Evolutionary conservation across 1,140 invertebrate species (phyloP).

Genomic region (Acyrthosiphon pisum): DNA sequence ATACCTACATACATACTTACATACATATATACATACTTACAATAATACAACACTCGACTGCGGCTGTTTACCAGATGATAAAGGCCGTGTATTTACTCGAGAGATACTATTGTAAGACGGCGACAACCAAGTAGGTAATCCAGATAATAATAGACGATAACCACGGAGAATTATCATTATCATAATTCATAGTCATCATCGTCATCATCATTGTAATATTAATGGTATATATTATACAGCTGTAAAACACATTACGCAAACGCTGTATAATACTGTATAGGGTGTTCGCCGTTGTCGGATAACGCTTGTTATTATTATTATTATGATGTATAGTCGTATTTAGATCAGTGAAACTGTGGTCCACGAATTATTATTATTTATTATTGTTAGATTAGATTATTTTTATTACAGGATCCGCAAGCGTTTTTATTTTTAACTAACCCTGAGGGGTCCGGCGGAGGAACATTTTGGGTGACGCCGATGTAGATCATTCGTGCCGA

Average conservation of each 20-base stretch:
- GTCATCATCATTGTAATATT: neutral
- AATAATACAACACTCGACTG: neutral
- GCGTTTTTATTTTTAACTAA: too few relatives aligned
- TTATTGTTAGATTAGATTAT: too few relatives aligned
- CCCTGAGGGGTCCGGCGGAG: too few relatives aligned
- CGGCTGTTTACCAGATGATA: neutral
- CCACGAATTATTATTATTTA: too few relatives aligned
- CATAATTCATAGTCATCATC: too few relatives aligned
- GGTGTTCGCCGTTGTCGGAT: neutral
- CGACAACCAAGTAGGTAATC: neutral
- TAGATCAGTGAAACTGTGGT: too few relatives aligned
- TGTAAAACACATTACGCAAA: neutral
- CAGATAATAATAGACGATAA: neutral
- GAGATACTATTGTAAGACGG: slow-evolving; percentile 1
- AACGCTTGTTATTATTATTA: neutral
- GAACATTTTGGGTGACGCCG: too few relatives aligned
- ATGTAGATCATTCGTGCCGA: neutral
- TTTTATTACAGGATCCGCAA: too few relatives aligned
- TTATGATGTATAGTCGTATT: neutral
- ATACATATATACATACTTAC: too few relatives aligned
- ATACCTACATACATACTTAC: too few relatives aligned
- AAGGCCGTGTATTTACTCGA: neutral
- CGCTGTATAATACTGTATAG: neutral
- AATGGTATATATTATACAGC: neutral
- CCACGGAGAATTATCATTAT: neutral